Conservation (phyloP, 2,113 vertebrate genomes). For the Natator depressus region DNA sequence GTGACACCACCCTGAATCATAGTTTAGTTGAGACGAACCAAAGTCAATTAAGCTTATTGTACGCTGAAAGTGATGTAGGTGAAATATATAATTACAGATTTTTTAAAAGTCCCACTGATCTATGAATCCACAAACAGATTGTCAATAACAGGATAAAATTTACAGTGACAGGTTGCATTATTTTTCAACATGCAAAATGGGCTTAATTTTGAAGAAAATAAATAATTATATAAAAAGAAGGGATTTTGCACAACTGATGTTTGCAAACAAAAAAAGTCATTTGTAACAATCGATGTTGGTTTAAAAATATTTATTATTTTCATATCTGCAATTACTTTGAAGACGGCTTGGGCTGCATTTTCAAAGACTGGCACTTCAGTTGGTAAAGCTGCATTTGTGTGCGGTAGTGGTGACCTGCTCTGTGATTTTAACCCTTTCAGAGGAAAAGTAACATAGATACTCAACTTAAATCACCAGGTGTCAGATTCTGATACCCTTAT, state of each 20-base stretch:
- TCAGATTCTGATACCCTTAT: not conserved
- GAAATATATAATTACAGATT: constrained; percentile 71
- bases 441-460: not conserved
- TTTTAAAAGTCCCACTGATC: constrained; percentile 48
- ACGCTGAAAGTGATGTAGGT: constrained; percentile 80
- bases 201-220: constrained; percentile 65
- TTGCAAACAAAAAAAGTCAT: not conserved
- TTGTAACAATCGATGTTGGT: not conserved
- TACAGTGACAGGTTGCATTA: constrained; percentile 61
- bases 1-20: constrained; percentile 74
- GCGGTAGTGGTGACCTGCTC: not conserved
- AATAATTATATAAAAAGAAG: not conserved
- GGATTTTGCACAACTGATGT: not conserved
- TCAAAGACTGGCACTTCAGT: not conserved
- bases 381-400: not conserved
- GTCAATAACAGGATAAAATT: constrained; percentile 77
- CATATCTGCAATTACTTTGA: not conserved
- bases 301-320: not conserved
- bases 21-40: constrained; percentile 82
- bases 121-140: constrained; percentile 70
- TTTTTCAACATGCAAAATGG: constrained; percentile 74
- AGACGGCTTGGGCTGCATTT: not conserved
- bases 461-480: not conserved
- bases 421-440: not conserved
- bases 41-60: constrained; percentile 86